Base-by-base conservation (phyloP, 2,797 vertebrate species). In the Fratercula arctica region DNA sequence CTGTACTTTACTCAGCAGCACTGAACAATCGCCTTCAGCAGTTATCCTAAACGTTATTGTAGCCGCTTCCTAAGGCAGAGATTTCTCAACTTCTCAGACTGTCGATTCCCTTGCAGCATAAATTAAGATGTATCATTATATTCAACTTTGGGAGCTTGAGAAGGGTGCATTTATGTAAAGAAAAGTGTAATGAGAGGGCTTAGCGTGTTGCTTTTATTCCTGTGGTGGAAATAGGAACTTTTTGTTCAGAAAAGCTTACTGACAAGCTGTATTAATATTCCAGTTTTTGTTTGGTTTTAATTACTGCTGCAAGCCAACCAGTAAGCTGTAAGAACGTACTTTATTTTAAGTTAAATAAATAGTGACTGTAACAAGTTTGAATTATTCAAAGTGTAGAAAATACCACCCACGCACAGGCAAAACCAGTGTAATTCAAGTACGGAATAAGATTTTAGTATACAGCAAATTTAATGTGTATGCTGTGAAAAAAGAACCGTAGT, bases 341-440 rank as follows among this genome's bases (percentile, higher is more conserved):
- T 96, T 96, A 97, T 97, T 97, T 93, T 90, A 93, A 93, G 35
- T 90, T 85, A 89, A 96, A 94, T 96, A 96, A 96, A 94, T 89
- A 94, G 78, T 79, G 81, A 95, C 90, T 83, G 69, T 90, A 91
- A 93, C 67, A 92, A 89, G 60, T 82, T 87, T 92, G 76, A 74
- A 84, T 90, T 91, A 90, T 78, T 83, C 51, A 37, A 91, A 97
- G 88, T 95, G 77, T 91, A 95, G 91, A 97, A 96, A 97, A 87
- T 90, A 56, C 81, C 77, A 92, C 64, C 74, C 87, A 72, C 84
- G 68, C 87, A 91, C 89, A 95, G 68, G 95, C 77, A 89, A 90
- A 94, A 79, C 17, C 81, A 93, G 72, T 75, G 31, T 87, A 84
- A 86, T 90, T 94, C 91, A 85, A 95, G 83, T 91, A 81, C 80